Conservation (phyloP, 1,140 invertebrate species). For the Xylocopa sonorina region DNA sequence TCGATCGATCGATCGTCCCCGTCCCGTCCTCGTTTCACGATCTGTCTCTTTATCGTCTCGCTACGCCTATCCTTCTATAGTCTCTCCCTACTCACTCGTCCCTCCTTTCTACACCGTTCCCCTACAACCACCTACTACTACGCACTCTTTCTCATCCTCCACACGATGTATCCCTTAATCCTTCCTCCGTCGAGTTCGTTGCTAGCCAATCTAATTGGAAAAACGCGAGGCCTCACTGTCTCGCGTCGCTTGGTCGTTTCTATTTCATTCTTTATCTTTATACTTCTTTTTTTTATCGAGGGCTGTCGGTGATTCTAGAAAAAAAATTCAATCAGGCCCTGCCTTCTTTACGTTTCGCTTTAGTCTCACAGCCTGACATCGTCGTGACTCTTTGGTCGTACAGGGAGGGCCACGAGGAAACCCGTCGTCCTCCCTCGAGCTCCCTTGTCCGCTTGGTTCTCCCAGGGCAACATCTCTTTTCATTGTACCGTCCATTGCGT, state of each 20-base stretch:
- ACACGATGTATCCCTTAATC: neutral
- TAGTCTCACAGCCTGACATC: slow-evolving; percentile 58
- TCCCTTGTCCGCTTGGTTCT: neutral
- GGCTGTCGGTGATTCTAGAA: slow-evolving; percentile 2
- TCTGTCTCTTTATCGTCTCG: slow-evolving; percentile 9
- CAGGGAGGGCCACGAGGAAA: slow-evolving; percentile 7
- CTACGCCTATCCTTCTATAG: neutral
- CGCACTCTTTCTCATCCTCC: slow-evolving; percentile 31
- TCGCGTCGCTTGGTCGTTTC: too few relatives aligned
- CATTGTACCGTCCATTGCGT: too few relatives aligned
- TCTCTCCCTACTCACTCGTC: neutral
- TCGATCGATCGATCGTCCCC: slow-evolving; percentile 33
- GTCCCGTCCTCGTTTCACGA: slow-evolving; percentile 8
- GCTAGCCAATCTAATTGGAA: neutral
- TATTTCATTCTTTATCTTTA: too few relatives aligned
- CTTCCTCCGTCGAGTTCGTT: neutral
- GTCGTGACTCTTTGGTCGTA: slow-evolving; percentile 42
- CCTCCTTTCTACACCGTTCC: slow-evolving; percentile 25
- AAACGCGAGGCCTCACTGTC: slow-evolving; percentile 43
- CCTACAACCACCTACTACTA: slow-evolving; percentile 64
- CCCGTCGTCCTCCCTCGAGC: neutral
- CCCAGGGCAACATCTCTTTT: neutral
- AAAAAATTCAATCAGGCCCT: slow-evolving; percentile 20
- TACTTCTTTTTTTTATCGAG: neutral
- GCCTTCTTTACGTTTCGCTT: slow-evolving; percentile 25